These are phyloP conservation scores for Sterrhoptilus dennistouni DNA, from an alignment of 2,113 vertebrate genomes.

Conservation along the genomic window DNA sequence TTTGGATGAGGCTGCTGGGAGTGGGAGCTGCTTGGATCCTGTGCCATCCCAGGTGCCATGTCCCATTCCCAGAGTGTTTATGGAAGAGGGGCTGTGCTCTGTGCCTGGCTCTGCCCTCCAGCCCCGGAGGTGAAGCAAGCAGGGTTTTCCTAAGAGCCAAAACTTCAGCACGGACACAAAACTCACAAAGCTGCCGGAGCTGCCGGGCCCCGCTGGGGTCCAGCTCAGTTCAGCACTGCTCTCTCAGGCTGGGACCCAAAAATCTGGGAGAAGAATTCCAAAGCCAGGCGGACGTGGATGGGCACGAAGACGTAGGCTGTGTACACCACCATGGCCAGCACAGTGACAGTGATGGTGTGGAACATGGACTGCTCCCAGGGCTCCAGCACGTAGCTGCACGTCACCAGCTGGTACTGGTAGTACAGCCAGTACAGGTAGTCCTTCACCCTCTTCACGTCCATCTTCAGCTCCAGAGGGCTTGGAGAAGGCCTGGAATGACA, in stretches of 20 bases:
- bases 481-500: constrained; percentile 23
- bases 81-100: neutral
- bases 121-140: neutral
- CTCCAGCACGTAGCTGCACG: constrained; percentile 93
- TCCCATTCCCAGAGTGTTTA: neutral
- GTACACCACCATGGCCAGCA: constrained; percentile 91
- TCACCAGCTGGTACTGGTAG: constrained; percentile 96
- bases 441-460: constrained; percentile 86
- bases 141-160: neutral
- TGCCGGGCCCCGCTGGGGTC: neutral
- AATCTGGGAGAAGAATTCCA: constrained; percentile 90
- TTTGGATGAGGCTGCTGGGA: neutral
- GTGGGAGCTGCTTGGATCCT: neutral
- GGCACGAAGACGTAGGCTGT: constrained; percentile 95
- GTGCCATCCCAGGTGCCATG: neutral
- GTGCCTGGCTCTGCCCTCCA: neutral
- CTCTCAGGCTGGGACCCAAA: constrained; percentile 79
- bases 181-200: neutral
- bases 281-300: constrained; percentile 88
- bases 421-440: constrained; percentile 93
- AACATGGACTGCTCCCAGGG: constrained; percentile 96
- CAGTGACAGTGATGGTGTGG: constrained; percentile 86
- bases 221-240: constrained; percentile 76
- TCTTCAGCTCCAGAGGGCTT: constrained; percentile 37
- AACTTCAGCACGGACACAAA: neutral